Evolutionary conservation across 2,797 vertebrate genomes (phyloP).

Genomic region (Cyclura pinguis): DNA sequence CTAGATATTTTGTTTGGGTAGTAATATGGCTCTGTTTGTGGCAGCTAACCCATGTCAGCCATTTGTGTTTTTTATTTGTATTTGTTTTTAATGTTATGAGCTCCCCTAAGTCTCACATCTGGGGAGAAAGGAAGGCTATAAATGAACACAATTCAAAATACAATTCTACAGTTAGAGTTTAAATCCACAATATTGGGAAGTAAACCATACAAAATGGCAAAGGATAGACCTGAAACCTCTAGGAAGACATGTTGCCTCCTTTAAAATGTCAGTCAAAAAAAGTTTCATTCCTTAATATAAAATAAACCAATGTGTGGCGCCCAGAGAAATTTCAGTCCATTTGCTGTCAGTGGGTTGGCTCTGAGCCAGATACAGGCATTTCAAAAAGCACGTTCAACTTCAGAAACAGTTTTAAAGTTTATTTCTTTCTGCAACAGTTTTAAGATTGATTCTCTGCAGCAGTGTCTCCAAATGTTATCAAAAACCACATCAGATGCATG

Average conservation of each 20-base stretch:
- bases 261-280: conserved; percentile 55
- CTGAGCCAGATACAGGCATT: conserved; percentile 61
- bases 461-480: conserved; percentile 55
- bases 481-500: conserved; percentile 11
- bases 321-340: conserved; percentile 65
- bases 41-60: not conserved
- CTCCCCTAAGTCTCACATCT: no score
- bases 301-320: conserved; percentile 66
- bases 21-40: not conserved
- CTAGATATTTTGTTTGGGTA: no score
- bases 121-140: no score
- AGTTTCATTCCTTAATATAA: conserved; percentile 63
- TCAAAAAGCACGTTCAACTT: conserved; percentile 61
- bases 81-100: no score
- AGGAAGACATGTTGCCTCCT: conserved; percentile 30
- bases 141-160: not conserved
- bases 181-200: conserved; percentile 12
- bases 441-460: conserved; percentile 63
- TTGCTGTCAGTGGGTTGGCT: conserved; percentile 62
- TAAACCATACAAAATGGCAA: conserved; percentile 38
- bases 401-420: conserved; percentile 67
- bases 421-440: conserved; percentile 70
- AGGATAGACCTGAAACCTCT: conserved; percentile 55
- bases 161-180: not conserved
- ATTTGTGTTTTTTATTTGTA: not conserved